A percentile compares a stretch with the other conserved stretches of the same genome.
These are phyloP conservation scores for Drosophila stalkeri DNA, from an alignment of 2,888 invertebrate species.

Conservation along the genomic window DNA sequence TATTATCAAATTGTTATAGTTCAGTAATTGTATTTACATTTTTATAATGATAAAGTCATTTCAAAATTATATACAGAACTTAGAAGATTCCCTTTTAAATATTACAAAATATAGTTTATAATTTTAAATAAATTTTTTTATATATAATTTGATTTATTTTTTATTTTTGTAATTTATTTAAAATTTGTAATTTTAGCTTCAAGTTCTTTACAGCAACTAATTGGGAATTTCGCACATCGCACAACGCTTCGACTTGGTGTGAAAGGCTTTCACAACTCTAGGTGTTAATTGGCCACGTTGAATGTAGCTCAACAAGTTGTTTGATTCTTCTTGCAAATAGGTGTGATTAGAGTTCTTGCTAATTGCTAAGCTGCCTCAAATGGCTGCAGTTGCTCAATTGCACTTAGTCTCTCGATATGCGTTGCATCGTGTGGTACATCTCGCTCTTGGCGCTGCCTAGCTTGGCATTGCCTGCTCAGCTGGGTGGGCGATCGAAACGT, in stretches of 20 bases:
- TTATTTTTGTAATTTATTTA: too few relatives aligned
- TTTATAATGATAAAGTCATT: not conserved
- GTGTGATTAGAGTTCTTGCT: constrained; percentile 24
- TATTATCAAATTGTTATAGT: not conserved
- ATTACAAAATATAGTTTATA: not conserved
- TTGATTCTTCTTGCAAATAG: not conserved
- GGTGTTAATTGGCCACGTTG: constrained; percentile 33
- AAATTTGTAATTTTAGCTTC: too few relatives aligned
- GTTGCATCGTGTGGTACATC: constrained; percentile 21
- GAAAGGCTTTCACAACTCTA: not conserved
- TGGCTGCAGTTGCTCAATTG: not conserved
- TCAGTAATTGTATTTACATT: not conserved
- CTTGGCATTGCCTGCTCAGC: not conserved
- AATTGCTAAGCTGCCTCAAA: constrained; percentile 18
- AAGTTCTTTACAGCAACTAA: not conserved
- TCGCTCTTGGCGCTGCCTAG: constrained; percentile 13
- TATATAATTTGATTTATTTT: too few relatives aligned
- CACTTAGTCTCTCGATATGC: constrained; percentile 36
- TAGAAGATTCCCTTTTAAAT: not conserved
- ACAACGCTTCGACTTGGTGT: not conserved
- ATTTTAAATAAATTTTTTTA: too few relatives aligned
- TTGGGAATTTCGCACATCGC: not conserved
- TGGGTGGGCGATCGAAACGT: constrained; percentile 55
- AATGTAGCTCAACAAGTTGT: constrained; percentile 9
- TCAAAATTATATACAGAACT: not conserved